Conservation (phyloP, 1,140 invertebrate genomes). For the Mylabris phalerata region DNA sequence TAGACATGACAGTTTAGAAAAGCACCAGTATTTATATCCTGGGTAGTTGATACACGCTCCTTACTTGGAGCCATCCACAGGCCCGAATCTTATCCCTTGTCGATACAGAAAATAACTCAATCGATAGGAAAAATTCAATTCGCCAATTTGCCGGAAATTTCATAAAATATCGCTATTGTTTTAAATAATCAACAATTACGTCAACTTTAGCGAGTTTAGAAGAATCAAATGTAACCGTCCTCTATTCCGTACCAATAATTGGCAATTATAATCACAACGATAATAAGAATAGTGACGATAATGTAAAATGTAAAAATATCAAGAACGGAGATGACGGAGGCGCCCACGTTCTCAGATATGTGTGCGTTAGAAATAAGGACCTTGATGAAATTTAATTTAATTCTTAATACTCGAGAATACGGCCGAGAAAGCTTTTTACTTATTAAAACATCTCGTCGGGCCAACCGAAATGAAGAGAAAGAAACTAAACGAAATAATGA, state of each 20-base stretch:
- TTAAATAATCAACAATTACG: too few relatives aligned
- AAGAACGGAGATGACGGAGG: too few relatives aligned
- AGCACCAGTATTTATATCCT: slow-evolving; percentile 20
- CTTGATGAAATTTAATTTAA: slow-evolving; percentile 13
- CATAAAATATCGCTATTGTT: too few relatives aligned
- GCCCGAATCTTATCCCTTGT: background rate
- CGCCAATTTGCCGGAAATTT: too few relatives aligned
- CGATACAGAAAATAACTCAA: slow-evolving; percentile 7
- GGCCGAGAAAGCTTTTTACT: slow-evolving; percentile 15
- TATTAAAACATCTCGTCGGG: slow-evolving; percentile 22
- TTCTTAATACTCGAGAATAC: slow-evolving; percentile 17
- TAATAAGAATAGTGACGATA: too few relatives aligned
- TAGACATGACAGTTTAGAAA: slow-evolving; percentile 17
- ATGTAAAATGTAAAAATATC: too few relatives aligned
- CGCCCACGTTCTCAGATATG: background rate
- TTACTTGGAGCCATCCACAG: slow-evolving; percentile 17
- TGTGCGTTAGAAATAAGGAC: background rate
- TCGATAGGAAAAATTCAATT: background rate
- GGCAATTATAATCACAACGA: too few relatives aligned
- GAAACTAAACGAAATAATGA: slow-evolving; percentile 1
- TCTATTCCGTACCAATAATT: too few relatives aligned
- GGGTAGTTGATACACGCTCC: slow-evolving; percentile 19
- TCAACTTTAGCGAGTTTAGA: too few relatives aligned
- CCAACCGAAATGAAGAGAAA: too few relatives aligned
- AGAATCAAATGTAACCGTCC: too few relatives aligned